Conservation (phyloP, 2,797 vertebrate species). For the Stomatorhinus walkeri region DNA sequence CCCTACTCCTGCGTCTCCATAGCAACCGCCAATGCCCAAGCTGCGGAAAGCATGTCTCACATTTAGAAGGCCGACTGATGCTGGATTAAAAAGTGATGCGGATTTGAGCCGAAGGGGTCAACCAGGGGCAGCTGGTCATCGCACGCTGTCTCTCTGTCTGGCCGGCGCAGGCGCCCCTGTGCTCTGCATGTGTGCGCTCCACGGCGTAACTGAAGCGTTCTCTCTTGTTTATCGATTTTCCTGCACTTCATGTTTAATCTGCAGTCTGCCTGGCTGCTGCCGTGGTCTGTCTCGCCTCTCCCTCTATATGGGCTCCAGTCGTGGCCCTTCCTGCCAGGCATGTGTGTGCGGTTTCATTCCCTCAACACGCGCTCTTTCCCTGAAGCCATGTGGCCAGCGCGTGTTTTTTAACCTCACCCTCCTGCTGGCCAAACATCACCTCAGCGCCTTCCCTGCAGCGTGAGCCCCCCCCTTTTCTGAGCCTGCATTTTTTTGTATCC, state of each 20-base stretch:
- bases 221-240: background rate
- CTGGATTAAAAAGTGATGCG: background rate
- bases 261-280: background rate
- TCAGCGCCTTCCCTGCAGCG: background rate
- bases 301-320: background rate
- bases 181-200: background rate
- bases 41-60: background rate
- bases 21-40: background rate
- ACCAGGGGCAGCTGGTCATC: no score
- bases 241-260: background rate
- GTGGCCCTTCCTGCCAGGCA: background rate
- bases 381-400: background rate
- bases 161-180: background rate
- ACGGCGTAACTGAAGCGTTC: background rate
- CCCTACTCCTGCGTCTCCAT: background rate
- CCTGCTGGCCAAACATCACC: background rate
- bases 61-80: background rate
- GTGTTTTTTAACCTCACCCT: background rate
- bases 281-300: background rate
- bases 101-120: background rate
- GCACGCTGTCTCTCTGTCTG: background rate
- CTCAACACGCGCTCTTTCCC: background rate
- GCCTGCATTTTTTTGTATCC: background rate
- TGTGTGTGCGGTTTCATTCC: background rate
- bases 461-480: background rate